Base-by-base conservation (phyloP, 2,113 vertebrate species). In the Oryzias melastigma region DNA sequence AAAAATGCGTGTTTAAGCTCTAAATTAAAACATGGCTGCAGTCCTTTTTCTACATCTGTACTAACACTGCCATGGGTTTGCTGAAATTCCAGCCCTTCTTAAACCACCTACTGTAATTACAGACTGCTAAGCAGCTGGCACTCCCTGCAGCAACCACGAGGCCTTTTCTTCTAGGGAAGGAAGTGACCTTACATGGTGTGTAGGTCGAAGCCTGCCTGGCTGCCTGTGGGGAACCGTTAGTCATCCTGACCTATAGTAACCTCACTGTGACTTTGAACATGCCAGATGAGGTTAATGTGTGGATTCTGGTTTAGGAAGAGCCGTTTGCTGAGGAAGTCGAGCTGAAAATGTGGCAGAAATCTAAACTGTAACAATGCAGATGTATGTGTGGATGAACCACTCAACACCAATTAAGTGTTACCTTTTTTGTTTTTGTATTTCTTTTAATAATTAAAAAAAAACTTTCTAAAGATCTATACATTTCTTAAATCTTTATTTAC, bases 131-230 rank as follows among this genome's bases (percentile, higher is more conserved):
- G 55, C 51, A 82, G 52, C 59, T 60, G 73, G 27, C 68, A 62
- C 75, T 74, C 78, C 71, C 75, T 64, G 52, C 10, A 17, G 62
- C 15, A 4, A 20, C 57, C 40, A 50, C 62, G 54, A 80, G 66
- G 71, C 68, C 71, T 69, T 1, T 1, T 12, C 45, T 48, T 58
- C 42, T 55, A 42, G 51, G 55, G 63, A 52, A 80, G 88, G 89
- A 89, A 88, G 78, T 62, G 68, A 20, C 83, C 88, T 52, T 89
- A 89, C 58, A 88, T 87, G 85, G 87, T 60, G 15, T 58, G 49
- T 27, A 64, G 63, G 50, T 29, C 7, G 20, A 29, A 46, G 49
- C 15, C 22, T 4, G 43, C 7, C 25, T 44, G 25, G 6, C 27
- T 29, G 27, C 27, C 35, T 12, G 10, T 14, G 52, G 52, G 40